Conservation (phyloP, 2,888 invertebrate genomes). For the Microplitis manilae region DNA sequence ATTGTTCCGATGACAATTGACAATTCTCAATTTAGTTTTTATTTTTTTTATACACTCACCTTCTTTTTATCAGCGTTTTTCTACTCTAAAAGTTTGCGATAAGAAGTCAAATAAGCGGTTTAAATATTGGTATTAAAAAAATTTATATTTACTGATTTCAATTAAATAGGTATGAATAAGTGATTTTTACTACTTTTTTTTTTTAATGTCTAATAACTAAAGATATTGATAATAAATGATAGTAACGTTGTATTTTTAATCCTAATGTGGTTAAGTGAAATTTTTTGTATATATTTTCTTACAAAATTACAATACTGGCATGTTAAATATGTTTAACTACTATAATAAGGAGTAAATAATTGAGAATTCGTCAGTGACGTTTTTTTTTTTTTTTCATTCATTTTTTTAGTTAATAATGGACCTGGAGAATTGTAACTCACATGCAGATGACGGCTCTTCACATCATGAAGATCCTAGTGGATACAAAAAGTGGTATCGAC, state of each 20-base stretch:
- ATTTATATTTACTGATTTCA: not conserved
- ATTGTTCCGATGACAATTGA: slow-evolving; percentile 1
- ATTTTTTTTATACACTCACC: not conserved
- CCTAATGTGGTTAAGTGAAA: not conserved
- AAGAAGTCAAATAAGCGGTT: not conserved
- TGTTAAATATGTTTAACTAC: not conserved
- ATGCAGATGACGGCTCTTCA: slow-evolving; percentile 51
- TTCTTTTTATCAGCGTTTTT: not conserved
- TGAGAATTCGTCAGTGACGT: slow-evolving; percentile 19
- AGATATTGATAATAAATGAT: not conserved
- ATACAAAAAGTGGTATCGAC: slow-evolving; percentile 74
- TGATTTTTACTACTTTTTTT: not conserved
- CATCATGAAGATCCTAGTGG: slow-evolving; percentile 65
- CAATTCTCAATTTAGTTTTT: not conserved
- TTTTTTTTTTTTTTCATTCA: slow-evolving; percentile 41
- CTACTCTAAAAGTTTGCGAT: not conserved
- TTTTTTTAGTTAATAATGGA: slow-evolving; percentile 61
- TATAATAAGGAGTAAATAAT: not conserved
- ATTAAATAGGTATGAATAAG: not conserved
- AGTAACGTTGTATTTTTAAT: not conserved
- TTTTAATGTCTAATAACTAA: not conserved
- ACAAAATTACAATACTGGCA: not conserved
- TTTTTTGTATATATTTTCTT: not conserved
- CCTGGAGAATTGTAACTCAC: slow-evolving; percentile 60
- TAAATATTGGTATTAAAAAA: not conserved